Conservation (phyloP, 2,888 invertebrate genomes). For the Ceraclea dissimilis region DNA sequence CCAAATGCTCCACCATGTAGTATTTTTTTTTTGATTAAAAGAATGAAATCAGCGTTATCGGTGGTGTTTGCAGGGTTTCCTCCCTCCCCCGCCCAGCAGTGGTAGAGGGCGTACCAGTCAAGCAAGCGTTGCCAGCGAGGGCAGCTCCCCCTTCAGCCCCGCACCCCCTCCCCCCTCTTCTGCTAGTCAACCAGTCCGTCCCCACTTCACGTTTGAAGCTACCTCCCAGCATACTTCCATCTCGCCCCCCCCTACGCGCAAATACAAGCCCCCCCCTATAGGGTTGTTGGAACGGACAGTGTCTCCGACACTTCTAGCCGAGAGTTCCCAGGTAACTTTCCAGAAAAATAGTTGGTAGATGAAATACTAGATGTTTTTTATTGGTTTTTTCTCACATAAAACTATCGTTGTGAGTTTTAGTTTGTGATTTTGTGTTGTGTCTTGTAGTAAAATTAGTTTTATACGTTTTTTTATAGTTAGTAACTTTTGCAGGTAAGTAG, state of each 20-base stretch:
- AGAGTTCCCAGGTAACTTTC: neutral
- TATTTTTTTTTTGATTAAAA: no score
- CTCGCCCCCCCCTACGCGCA: constrained; percentile 14
- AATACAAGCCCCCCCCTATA: neutral
- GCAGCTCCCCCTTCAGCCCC: constrained; percentile 24
- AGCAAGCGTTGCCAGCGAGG: constrained; percentile 30
- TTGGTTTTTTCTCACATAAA: no score
- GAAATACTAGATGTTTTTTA: no score
- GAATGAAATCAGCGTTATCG: neutral
- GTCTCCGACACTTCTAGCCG: neutral
- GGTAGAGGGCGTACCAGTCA: constrained; percentile 36
- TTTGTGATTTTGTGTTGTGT: no score
- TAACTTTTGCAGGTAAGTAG: no score
- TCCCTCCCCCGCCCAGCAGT: constrained; percentile 42
- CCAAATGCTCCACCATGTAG: no score
- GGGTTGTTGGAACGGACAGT: constrained; percentile 1
- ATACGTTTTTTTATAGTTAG: no score
- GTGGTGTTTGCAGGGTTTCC: constrained; percentile 36
- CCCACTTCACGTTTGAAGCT: constrained; percentile 20
- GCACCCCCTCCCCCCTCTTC: constrained; percentile 25
- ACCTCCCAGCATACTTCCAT: constrained; percentile 19
- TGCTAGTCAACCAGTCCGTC: constrained; percentile 18
- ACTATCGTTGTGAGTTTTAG: no score
- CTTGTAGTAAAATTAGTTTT: no score
- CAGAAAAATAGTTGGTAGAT: no score